Conservation (phyloP, 2,888 invertebrate species). For the Ypsolopha scabrella region DNA sequence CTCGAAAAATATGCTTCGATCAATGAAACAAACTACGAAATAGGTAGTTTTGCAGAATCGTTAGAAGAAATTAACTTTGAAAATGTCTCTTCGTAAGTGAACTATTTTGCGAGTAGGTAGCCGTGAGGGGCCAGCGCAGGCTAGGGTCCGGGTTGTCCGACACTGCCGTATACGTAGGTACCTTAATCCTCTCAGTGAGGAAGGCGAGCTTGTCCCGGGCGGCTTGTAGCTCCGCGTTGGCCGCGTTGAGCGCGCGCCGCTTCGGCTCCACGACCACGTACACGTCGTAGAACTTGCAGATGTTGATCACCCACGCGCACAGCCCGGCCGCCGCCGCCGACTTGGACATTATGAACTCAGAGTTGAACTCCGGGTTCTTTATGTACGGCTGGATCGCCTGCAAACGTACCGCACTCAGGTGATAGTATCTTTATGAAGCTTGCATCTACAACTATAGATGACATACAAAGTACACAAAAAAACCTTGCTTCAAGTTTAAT, state of each 20-base stretch:
- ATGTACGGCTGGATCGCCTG: slow-evolving; percentile 70
- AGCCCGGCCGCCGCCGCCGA: slow-evolving; percentile 93
- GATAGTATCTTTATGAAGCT: not conserved
- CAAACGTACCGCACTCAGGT: slow-evolving; percentile 4
- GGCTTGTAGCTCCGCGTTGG: slow-evolving; percentile 85
- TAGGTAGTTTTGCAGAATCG: too few species aligned
- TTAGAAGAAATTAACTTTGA: too few species aligned
- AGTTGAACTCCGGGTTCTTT: slow-evolving; percentile 82
- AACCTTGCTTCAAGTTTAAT: too few species aligned
- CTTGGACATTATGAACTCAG: slow-evolving; percentile 85
- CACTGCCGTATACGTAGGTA: slow-evolving; percentile 26
- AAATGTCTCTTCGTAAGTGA: too few species aligned
- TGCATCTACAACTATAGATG: not conserved
- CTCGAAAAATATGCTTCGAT: too few species aligned
- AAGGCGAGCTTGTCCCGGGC: slow-evolving; percentile 84
- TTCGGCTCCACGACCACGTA: slow-evolving; percentile 95
- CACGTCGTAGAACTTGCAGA: slow-evolving; percentile 89
- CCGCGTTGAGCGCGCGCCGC: slow-evolving; percentile 84
- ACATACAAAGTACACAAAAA: too few species aligned
- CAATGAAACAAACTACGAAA: too few species aligned
- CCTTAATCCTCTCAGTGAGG: slow-evolving; percentile 78
- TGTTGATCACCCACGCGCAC: slow-evolving; percentile 96
- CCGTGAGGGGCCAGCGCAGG: too few species aligned
- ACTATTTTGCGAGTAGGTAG: too few species aligned
- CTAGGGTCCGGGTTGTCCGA: too few species aligned